Evolutionary conservation across 2,888 invertebrate genomes (phyloP).

Genomic region (Erebia epiphron): DNA sequence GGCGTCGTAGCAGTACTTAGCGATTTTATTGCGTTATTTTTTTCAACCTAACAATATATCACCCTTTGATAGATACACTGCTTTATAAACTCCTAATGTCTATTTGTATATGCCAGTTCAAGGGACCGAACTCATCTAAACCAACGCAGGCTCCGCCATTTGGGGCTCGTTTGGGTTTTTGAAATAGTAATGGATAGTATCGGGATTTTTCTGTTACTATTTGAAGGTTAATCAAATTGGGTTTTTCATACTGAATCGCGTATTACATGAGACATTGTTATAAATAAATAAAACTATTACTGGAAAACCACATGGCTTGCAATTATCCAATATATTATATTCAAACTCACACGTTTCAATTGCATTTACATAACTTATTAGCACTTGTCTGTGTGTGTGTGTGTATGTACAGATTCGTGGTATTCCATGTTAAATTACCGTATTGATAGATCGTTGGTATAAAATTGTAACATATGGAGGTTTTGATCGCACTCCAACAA

Average conservation of each 20-base stretch:
- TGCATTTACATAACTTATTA: constrained; percentile 52
- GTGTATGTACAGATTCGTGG: constrained; percentile 44
- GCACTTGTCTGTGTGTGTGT: constrained; percentile 43
- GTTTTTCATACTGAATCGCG: neutral
- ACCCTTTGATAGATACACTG: too few species aligned
- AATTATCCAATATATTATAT: constrained; percentile 3
- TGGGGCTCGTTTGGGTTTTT: too few species aligned
- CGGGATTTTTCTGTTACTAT: too few species aligned
- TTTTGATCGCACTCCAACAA: constrained; percentile 48
- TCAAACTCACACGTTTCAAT: constrained; percentile 45
- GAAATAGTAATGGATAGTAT: too few species aligned
- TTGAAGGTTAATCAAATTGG: neutral
- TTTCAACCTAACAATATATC: too few species aligned
- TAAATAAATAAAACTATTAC: constrained; percentile 5
- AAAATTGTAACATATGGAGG: constrained; percentile 55
- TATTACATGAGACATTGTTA: neutral
- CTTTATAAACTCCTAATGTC: too few species aligned
- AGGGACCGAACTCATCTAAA: too few species aligned
- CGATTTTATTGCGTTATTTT: too few species aligned
- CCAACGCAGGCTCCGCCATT: too few species aligned
- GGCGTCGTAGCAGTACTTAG: too few species aligned
- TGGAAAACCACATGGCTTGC: constrained; percentile 30
- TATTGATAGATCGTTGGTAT: constrained; percentile 54
- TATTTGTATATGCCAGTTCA: too few species aligned
- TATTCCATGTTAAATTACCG: constrained; percentile 45